Evolutionary conservation across 2,888 invertebrate species (phyloP).

Genomic region (Caenorhabditis sp.): DNA sequence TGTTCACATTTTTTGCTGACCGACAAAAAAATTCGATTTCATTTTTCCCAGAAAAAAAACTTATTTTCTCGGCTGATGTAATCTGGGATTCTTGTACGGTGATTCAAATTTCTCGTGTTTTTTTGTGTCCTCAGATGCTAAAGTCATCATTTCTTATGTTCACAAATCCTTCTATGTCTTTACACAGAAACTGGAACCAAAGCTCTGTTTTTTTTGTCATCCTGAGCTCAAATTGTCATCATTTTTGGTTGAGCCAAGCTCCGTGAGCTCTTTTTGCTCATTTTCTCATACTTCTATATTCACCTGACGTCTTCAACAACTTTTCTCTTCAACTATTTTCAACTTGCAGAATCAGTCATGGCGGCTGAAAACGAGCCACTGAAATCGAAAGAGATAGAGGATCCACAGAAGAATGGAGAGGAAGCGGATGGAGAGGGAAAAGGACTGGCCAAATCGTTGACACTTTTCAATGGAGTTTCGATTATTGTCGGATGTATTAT

Average conservation of each 20-base stretch:
- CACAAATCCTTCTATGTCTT: constrained; percentile 39
- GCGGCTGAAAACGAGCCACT: constrained; percentile 58
- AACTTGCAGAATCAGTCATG: constrained; percentile 29
- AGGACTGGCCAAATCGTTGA: constrained; percentile 77
- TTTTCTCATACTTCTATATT: too few relatives aligned
- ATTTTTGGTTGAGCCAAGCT: constrained; percentile 14
- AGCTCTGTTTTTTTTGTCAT: background rate
- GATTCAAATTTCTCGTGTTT: constrained; percentile 22
- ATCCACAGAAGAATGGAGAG: constrained; percentile 4
- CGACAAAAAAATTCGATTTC: constrained; percentile 8
- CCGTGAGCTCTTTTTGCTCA: constrained; percentile 25
- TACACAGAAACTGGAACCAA: background rate
- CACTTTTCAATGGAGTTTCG: constrained; percentile 80
- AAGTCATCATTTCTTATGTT: constrained; percentile 6
- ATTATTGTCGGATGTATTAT: constrained; percentile 83
- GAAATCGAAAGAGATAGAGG: constrained; percentile 36
- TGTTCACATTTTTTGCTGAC: constrained; percentile 21
- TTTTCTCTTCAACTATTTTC: constrained; percentile 11
- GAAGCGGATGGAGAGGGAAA: constrained; percentile 51
- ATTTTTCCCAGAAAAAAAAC: background rate
- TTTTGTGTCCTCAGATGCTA: constrained; percentile 1
- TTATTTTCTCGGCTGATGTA: constrained; percentile 54
- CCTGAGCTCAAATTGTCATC: constrained; percentile 43
- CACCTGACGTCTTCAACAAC: background rate
- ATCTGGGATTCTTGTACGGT: constrained; percentile 45